These are phyloP conservation scores for Elanus axillaris DNA, from an alignment of 2,113 vertebrate species.

Conservation along the genomic window DNA sequence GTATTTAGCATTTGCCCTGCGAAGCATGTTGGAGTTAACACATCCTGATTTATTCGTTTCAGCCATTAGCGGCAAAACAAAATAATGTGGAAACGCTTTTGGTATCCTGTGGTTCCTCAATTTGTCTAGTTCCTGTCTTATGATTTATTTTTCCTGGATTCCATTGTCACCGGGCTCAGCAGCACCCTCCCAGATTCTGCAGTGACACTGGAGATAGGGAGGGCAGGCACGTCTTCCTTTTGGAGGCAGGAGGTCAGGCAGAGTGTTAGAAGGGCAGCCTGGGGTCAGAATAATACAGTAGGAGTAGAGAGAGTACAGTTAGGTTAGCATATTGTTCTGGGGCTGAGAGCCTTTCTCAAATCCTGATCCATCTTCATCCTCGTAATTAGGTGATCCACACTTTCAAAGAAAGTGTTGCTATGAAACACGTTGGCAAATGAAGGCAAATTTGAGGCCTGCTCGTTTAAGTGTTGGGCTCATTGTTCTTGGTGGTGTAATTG, in stretches of 20 bases:
- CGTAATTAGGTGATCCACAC: conserved; percentile 38
- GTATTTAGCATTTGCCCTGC: conserved; percentile 43
- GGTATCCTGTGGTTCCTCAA: conserved; percentile 69
- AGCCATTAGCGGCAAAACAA: conserved; percentile 62
- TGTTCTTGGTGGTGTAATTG: conserved; percentile 75
- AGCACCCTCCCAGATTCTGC: conserved; percentile 64
- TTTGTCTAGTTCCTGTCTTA: conserved; percentile 68
- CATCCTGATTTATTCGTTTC: conserved; percentile 73
- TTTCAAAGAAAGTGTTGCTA: conserved; percentile 77
- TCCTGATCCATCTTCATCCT: conserved; percentile 73
- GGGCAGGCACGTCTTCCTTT: conserved; percentile 70
- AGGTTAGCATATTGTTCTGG: conserved; percentile 69
- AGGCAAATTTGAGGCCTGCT: conserved; percentile 75
- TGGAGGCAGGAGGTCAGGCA: conserved; percentile 75
- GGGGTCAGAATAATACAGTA: conserved; percentile 79
- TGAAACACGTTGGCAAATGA: conserved; percentile 72
- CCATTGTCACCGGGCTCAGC: conserved; percentile 70
- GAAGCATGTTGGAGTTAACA: conserved; percentile 55
- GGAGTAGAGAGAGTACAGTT: conserved; percentile 59
- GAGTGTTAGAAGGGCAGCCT: conserved; percentile 74
- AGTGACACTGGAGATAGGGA: conserved; percentile 66
- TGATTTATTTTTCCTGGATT: conserved; percentile 81
- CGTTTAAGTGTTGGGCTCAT: conserved; percentile 66
- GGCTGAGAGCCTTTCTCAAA: conserved; percentile 64
- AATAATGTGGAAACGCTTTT: conserved; percentile 62